phyloP scores from a whole-genome alignment of 2,797 vertebrate species.

The Lithobates sylvaticus region DNA sequence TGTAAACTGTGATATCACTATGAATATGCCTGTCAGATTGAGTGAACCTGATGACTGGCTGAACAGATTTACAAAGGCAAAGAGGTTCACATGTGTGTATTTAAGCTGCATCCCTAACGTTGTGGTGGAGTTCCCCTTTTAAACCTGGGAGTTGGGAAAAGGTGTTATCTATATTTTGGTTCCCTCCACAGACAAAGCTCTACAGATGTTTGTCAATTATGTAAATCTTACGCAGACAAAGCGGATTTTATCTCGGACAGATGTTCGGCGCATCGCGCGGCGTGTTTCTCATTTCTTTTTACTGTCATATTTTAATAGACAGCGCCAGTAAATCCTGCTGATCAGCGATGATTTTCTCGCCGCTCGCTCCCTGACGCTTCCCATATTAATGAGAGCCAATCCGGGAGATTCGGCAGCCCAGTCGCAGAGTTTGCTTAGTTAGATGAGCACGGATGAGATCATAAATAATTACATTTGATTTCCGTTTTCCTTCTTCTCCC shows the following conservation, averaged over 20 bases:
- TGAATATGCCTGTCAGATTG: too few species aligned
- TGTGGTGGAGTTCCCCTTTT: not conserved
- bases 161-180: too few species aligned
- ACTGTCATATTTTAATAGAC: slow-evolving; percentile 9
- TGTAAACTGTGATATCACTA: too few species aligned
- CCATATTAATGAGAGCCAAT: not conserved
- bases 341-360: not conserved
- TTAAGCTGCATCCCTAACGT: not conserved
- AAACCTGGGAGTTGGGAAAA: not conserved
- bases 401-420: not conserved
- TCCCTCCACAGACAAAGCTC: too few species aligned
- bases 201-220: slow-evolving; percentile 18
- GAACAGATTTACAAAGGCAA: too few species aligned
- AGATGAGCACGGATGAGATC: slow-evolving; percentile 18
- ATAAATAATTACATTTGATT: slow-evolving; percentile 47
- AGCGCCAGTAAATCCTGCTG: not conserved
- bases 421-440: not conserved
- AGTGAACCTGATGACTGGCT: not conserved
- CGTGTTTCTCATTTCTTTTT: not conserved
- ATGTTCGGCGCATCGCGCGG: not conserved
- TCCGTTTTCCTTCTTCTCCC: slow-evolving; percentile 10
- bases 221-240: slow-evolving; percentile 24
- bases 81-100: too few species aligned
- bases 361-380: not conserved
- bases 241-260: not conserved